Base-by-base conservation (phyloP, 2,888 invertebrate species). In the Chalcis sispes region DNA sequence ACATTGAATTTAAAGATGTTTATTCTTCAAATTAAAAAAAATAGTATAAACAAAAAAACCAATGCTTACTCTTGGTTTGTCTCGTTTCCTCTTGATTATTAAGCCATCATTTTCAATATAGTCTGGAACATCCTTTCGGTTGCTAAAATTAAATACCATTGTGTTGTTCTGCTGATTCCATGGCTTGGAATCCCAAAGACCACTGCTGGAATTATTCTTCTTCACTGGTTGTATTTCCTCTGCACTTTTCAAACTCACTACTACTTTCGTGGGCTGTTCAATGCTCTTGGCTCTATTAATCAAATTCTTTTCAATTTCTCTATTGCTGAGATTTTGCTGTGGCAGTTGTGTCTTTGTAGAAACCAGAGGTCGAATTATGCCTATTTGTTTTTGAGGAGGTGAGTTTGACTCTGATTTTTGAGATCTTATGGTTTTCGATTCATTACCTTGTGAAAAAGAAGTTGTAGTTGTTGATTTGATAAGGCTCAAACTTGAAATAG, bases 61-160 rank as follows among this genome's bases (percentile, higher is more conserved):
- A 32, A 29, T n/a, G 23, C 72, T 70, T 74, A 75, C 75, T 70
- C 75, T 77, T 64, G 74, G 69, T 52, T 75, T 91, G 86, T 93
- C 92, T 77, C 93, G 91, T 82, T 92, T 92, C 84, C 91, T 91
- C 83, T 92, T 91, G 82, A 93, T 92, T 82, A 94, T 91, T 88
- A 94, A 91, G 82, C 95, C 95, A 90, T 96, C 96, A 90, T 96
- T 96, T 88, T 95, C 95, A 86, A 97, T 95, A 89, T 97, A 96
- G 91, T 96, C 95, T 65, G 96, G 96, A 84, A 96, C 95, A 85
- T 95, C 95, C 89, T 94, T 95, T 85, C 94, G 92, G 89, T 93
- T 91, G 81, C 94, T 94, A 90, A 96, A 97, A 90, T 96, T 95
- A 90, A 96, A 96, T 80, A 96, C 95, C 90, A 96, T 93, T 36